Percentiles rank a stretch among this genome's conserved stretches.
Evolutionary conservation across 2,113 vertebrate species (phyloP).

Genomic region (Athene cunicularia): DNA sequence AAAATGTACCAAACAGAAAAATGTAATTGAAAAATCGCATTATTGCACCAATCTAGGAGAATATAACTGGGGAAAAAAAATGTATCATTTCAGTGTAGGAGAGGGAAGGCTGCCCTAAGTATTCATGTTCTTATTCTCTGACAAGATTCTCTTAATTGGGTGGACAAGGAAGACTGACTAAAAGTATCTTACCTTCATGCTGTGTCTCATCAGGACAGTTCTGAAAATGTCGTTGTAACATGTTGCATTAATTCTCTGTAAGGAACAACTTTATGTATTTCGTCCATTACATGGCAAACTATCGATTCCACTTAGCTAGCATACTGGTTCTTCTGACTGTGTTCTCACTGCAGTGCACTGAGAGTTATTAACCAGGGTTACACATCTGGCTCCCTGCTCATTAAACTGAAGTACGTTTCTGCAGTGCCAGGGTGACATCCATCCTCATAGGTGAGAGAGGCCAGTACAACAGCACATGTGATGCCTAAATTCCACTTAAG

Average conservation of each 20-base stretch:
- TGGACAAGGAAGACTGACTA: neutral
- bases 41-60: neutral
- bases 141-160: neutral
- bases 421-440: neutral
- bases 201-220: neutral
- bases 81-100: neutral
- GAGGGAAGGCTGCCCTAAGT: neutral
- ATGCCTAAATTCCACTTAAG: neutral
- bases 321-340: rapidly evolving
- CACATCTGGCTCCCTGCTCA: neutral
- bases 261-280: neutral
- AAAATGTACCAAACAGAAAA: neutral
- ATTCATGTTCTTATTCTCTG: neutral
- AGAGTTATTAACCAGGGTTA: neutral
- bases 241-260: neutral
- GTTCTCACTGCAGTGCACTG: rapidly evolving
- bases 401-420: neutral
- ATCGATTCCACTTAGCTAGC: neutral
- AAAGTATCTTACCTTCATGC: neutral
- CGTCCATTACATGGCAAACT: neutral
- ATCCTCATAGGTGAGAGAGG: neutral
- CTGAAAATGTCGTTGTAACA: neutral
- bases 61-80: neutral
- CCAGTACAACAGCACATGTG: neutral
- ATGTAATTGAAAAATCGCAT: neutral